phyloP scores from a whole-genome alignment of 1,140 invertebrate genomes.

The Heterodera schachtii region DNA sequence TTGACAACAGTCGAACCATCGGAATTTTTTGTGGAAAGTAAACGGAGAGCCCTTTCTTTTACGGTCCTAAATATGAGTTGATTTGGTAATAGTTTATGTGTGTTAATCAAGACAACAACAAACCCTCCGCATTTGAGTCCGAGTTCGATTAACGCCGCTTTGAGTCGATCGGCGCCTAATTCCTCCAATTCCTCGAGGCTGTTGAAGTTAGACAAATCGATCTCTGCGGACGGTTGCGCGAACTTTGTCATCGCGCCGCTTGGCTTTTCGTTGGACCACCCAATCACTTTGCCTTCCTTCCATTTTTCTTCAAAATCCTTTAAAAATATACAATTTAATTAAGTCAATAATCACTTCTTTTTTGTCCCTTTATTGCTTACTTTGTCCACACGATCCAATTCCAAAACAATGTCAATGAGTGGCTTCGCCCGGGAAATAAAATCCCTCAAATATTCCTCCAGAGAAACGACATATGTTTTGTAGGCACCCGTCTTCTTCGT shows the following conservation, averaged over 20 bases:
- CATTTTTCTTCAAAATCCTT: conserved; percentile 84
- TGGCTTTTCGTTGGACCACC: conserved; percentile 91
- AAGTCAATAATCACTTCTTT: not conserved
- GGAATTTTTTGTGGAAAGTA: conserved; percentile 83
- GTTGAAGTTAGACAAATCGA: conserved; percentile 90
- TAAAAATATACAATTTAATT: conserved; percentile 4
- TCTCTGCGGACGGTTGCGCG: conserved; percentile 79
- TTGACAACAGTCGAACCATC: conserved; percentile 79
- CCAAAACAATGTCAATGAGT: conserved; percentile 79
- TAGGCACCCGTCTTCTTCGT: conserved; percentile 62
- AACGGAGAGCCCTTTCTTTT: conserved; percentile 90
- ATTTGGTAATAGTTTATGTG: no score
- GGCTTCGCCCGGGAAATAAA: conserved; percentile 86
- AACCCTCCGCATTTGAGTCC: conserved; percentile 95
- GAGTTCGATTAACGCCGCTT: conserved; percentile 94
- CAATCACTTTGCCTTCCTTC: conserved; percentile 84
- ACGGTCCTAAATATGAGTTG: conserved; percentile 73
- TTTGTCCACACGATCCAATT: conserved; percentile 47
- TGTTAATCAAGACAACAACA: conserved; percentile 37
- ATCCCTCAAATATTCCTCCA: conserved; percentile 84
- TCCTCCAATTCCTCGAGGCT: conserved; percentile 94
- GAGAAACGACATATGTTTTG: conserved; percentile 76
- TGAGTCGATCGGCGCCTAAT: conserved; percentile 91
- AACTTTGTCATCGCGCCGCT: conserved; percentile 86
- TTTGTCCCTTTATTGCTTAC: conserved; percentile 22